Conservation (phyloP, 2,113 vertebrate genomes). For the Regulus satrapa region DNA sequence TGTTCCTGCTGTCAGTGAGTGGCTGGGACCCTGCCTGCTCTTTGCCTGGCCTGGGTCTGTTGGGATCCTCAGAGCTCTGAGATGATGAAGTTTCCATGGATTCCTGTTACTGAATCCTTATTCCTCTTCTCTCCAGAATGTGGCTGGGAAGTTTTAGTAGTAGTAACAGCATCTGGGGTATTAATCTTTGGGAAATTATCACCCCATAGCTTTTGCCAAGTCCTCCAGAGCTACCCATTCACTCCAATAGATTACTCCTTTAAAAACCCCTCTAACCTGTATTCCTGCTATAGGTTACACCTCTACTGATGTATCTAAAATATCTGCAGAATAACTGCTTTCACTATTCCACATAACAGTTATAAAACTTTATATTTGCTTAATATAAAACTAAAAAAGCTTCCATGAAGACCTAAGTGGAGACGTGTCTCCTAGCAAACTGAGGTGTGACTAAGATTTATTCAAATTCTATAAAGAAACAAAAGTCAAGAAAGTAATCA, state of each 20-base stretch:
- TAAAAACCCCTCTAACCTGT: background rate
- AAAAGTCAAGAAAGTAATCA: background rate
- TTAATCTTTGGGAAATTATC: background rate
- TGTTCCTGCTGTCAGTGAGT: background rate
- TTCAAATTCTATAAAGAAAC: background rate
- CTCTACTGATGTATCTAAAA: background rate
- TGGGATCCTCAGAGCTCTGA: background rate
- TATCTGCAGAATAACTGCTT: background rate
- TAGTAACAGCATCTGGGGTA: background rate
- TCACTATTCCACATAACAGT: background rate
- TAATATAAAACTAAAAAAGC: background rate
- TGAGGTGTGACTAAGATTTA: background rate
- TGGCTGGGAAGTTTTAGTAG: background rate
- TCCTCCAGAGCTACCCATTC: background rate
- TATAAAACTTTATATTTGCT: background rate
- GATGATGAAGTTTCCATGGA: background rate
- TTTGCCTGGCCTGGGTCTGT: background rate
- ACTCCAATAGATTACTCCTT: background rate
- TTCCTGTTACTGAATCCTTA: background rate
- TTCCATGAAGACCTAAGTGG: background rate
- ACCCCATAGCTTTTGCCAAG: background rate
- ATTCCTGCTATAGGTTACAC: background rate
- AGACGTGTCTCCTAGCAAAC: background rate
- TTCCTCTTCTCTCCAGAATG: background rate
- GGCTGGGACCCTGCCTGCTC: background rate